These are phyloP conservation scores for Chloroclysta siterata DNA, from an alignment of 2,888 invertebrate species.

Conservation along the genomic window DNA sequence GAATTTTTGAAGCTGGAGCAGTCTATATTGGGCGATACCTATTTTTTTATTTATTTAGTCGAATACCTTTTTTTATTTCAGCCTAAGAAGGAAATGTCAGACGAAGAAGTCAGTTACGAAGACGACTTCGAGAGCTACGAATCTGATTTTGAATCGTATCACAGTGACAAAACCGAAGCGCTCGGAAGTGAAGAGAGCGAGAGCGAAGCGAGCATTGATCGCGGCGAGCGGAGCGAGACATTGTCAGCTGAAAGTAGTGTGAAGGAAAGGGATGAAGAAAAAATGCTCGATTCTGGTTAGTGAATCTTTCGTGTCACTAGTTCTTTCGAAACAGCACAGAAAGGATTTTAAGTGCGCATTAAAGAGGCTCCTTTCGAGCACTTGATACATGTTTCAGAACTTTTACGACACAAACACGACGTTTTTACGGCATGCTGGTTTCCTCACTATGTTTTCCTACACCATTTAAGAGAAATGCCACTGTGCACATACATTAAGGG, in stretches of 20 bases:
- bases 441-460: too few species aligned
- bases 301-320: not conserved
- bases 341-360: too few species aligned
- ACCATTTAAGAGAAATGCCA: too few species aligned
- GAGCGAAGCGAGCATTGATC: slow-evolving; percentile 15
- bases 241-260: slow-evolving; percentile 29
- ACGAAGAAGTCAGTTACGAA: slow-evolving; percentile 74
- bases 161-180: slow-evolving; percentile 48
- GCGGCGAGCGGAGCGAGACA: slow-evolving; percentile 27
- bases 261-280: slow-evolving; percentile 68
- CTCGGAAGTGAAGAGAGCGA: slow-evolving; percentile 25
- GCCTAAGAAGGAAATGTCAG: slow-evolving; percentile 49
- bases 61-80: slow-evolving; percentile 24
- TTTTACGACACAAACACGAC: too few species aligned
- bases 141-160: slow-evolving; percentile 80
- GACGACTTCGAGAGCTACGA: slow-evolving; percentile 83
- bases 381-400: too few species aligned
- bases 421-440: too few species aligned
- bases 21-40: too few species aligned
- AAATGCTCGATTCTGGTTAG: slow-evolving; percentile 76
- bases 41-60: too few species aligned
- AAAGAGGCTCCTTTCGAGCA: too few species aligned
- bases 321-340: too few species aligned
- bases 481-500: too few species aligned
- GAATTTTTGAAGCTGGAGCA: too few species aligned